phyloP scores from a whole-genome alignment of 2,113 vertebrate species.

The Nansenia antarctica region DNA sequence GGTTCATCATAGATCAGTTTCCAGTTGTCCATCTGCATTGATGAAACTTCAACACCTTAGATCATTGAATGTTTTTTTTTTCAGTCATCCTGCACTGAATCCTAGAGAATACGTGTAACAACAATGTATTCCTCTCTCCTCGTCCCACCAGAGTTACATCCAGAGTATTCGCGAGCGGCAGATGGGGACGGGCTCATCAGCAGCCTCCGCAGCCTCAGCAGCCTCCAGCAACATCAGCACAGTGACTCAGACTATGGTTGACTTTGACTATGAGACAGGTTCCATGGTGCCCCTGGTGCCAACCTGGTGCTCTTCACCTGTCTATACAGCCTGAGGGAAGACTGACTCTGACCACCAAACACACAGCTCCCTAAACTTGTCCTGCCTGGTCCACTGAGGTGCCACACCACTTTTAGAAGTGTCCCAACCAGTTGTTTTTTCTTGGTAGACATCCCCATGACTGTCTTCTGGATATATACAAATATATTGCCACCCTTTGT shows the following conservation, averaged over 20 bases:
- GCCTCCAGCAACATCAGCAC: constrained; percentile 73
- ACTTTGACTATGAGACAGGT: constrained; percentile 83
- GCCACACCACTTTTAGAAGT: neutral
- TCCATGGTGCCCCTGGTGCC: constrained; percentile 80
- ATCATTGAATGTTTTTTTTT: neutral
- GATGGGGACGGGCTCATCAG: constrained; percentile 73
- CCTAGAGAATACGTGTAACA: neutral
- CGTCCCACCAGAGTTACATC: constrained; percentile 80
- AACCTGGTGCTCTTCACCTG: constrained; percentile 65
- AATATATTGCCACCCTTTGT: no score
- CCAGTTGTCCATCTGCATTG: neutral
- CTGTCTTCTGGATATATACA: no score
- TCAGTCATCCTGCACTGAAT: neutral
- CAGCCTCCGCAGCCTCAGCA: no score
- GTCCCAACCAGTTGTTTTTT: neutral
- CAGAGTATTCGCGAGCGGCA: constrained; percentile 81
- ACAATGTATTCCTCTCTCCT: neutral
- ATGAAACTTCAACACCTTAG: neutral
- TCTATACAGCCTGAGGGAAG: constrained; percentile 61
- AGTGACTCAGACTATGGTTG: constrained; percentile 72
- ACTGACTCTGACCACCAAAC: neutral
- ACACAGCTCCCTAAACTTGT: neutral
- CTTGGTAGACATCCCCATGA: neutral
- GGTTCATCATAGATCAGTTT: no score
- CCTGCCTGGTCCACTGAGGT: neutral